A percentile compares a stretch with the other conserved stretches of the same genome.
These are phyloP conservation scores for Acronicta psi DNA, from an alignment of 2,888 invertebrate species.

Conservation along the genomic window DNA sequence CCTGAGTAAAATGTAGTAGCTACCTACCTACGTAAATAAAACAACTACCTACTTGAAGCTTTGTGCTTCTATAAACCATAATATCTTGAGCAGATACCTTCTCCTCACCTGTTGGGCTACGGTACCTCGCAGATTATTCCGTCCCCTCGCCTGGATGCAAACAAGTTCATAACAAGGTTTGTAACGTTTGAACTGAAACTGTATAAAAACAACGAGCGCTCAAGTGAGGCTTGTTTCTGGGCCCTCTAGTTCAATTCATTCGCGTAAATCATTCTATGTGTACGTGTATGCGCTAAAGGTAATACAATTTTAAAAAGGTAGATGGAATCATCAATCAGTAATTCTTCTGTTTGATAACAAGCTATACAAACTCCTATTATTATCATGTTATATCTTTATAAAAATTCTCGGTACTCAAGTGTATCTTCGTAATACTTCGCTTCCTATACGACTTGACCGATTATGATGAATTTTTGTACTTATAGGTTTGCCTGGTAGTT, in stretches of 20 bases:
- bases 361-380: no score
- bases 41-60: background rate
- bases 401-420: no score
- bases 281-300: conserved; percentile 5
- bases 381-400: no score
- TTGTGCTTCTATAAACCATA: conserved; percentile 5
- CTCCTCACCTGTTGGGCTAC: conserved; percentile 51
- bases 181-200: conserved; percentile 55
- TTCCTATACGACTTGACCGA: no score
- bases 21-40: background rate
- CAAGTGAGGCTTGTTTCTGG: conserved; percentile 41
- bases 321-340: no score
- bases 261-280: background rate
- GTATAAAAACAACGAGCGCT: conserved; percentile 55
- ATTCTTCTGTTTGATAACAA: no score
- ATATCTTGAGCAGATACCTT: conserved; percentile 15
- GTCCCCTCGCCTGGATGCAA: conserved; percentile 62
- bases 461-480: no score
- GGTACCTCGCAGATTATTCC: conserved; percentile 46
- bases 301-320: background rate
- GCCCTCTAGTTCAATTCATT: conserved; percentile 39
- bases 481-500: no score
- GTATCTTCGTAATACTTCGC: no score
- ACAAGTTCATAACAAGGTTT: conserved; percentile 68
- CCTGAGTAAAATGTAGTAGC: background rate